These are phyloP conservation scores for Panzeria rudis DNA, from an alignment of 2,888 invertebrate species.

Conservation along the genomic window DNA sequence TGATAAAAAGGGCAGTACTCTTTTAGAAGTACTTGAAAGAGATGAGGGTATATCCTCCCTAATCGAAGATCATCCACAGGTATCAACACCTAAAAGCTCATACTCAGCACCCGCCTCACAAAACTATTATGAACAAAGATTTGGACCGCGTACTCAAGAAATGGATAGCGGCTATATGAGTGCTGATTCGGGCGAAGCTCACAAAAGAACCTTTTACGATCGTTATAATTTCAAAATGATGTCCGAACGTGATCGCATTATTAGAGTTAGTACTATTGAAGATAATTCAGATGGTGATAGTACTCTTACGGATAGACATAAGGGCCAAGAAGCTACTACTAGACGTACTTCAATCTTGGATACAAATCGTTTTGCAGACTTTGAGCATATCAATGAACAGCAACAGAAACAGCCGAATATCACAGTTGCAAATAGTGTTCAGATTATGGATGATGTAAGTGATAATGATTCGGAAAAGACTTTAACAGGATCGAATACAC, in stretches of 20 bases:
- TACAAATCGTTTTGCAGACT: slow-evolving; percentile 78
- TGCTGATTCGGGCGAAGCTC: slow-evolving; percentile 89
- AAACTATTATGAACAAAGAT: slow-evolving; percentile 81
- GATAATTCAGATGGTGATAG: slow-evolving; percentile 79
- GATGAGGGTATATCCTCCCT: slow-evolving; percentile 83
- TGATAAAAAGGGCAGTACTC: slow-evolving; percentile 77
- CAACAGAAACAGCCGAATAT: slow-evolving; percentile 18
- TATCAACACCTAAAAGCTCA: slow-evolving; percentile 77
- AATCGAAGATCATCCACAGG: slow-evolving; percentile 79
- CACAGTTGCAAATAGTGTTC: neutral
- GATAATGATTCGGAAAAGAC: slow-evolving; percentile 81
- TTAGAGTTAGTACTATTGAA: slow-evolving; percentile 81
- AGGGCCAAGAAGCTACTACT: slow-evolving; percentile 64
- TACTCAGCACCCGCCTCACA: slow-evolving; percentile 78
- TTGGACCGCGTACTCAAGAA: slow-evolving; percentile 84
- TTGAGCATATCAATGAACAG: slow-evolving; percentile 79
- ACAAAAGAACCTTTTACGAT: slow-evolving; percentile 84
- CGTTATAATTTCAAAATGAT: slow-evolving; percentile 82
- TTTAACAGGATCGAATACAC: slow-evolving; percentile 75
- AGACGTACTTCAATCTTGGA: slow-evolving; percentile 72
- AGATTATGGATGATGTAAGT: slow-evolving; percentile 74
- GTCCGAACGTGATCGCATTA: slow-evolving; percentile 79
- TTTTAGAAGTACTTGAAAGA: slow-evolving; percentile 78
- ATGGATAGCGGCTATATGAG: slow-evolving; percentile 94
- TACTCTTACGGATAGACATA: slow-evolving; percentile 71